Evolutionary conservation across 1,140 invertebrate species (phyloP), one percentile per base, ranked within the genome.

Genomic region (Lepeophtheirus salmonis): DNA sequence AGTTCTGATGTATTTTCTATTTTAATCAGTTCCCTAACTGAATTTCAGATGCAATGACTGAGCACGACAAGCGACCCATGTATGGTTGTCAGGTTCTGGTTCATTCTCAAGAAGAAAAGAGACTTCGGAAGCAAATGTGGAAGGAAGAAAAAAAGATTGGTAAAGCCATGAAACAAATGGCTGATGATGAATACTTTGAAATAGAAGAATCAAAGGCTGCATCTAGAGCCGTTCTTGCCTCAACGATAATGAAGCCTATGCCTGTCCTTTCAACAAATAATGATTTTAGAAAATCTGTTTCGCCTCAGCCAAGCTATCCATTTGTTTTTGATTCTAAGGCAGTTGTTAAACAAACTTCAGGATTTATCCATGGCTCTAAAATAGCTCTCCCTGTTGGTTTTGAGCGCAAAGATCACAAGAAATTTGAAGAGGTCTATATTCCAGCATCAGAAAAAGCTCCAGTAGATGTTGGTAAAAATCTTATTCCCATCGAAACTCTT

Each of bases 381-480:
- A 76, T 92, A 62, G 71, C 82, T 25, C 70, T 96, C 12, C 86
- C 89, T 0, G 81, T 84, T 64, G 83, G 80, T 64, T 79, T 85
- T 17, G 70, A 76, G 21, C 78, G 83, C 64, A 81, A 79, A 48
- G 78, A 71, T 66, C 79, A 73, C 49, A 78, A 80, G 63, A 74
- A 81, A 60, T 88, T 80, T 68, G 89, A 95, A 71, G 86, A 96
- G 76, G 81, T 97, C 1, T 76, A 77, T 20, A 88, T 97, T 68
- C 90, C 91, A 1, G 77, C 83, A 14, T 79, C 78, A 62, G 80
- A 82, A 56, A 70, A 76, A 14, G 73, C 79, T 0, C 74, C 79
- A 2, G 69, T 81, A 0, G 70, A 77, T 61, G 74, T 90, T 52
- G 80, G 83, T 1, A 80, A 81, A 59, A 74, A 80, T 56, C 74